Evolutionary conservation across 2,113 vertebrate species (phyloP).

Genomic region (Dasyornis broadbenti): DNA sequence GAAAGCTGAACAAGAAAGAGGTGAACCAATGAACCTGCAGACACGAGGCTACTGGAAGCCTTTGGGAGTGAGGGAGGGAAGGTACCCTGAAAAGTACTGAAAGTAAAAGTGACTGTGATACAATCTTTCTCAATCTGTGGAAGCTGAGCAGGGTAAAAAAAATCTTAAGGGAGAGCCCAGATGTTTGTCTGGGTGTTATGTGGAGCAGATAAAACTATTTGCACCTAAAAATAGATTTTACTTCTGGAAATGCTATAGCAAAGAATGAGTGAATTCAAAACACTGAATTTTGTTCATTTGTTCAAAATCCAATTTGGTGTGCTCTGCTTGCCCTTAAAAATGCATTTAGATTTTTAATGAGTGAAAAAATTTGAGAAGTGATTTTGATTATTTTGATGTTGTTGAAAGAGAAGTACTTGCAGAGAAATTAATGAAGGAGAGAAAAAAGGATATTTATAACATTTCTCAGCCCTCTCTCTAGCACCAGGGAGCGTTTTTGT

Average conservation of each 20-base stretch:
- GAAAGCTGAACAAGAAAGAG: not conserved
- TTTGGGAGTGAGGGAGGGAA: not conserved
- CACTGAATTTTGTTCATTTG: not conserved
- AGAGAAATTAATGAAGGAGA: not conserved
- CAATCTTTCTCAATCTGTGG: not conserved
- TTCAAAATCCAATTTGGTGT: not conserved
- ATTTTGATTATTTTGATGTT: not conserved
- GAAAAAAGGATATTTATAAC: not conserved
- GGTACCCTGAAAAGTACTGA: not conserved
- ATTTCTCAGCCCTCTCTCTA: not conserved
- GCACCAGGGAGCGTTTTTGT: not conserved
- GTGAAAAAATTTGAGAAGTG: not conserved
- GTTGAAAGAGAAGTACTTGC: not conserved
- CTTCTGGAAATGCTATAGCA: not conserved
- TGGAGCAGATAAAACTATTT: not conserved
- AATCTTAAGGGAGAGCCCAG: not conserved
- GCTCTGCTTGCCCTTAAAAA: not conserved
- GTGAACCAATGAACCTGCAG: not conserved
- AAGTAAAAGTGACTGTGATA: not conserved
- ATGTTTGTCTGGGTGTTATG: not conserved
- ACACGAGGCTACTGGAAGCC: not conserved
- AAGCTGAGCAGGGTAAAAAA: accelerated
- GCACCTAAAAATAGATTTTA: not conserved
- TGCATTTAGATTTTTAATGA: not conserved
- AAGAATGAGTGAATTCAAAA: not conserved